A percentile compares a stretch with the other conserved stretches of the same genome.
Evolutionary conservation across 2,113 vertebrate genomes (phyloP).

Genomic region (Odontophorus gujanensis): DNA sequence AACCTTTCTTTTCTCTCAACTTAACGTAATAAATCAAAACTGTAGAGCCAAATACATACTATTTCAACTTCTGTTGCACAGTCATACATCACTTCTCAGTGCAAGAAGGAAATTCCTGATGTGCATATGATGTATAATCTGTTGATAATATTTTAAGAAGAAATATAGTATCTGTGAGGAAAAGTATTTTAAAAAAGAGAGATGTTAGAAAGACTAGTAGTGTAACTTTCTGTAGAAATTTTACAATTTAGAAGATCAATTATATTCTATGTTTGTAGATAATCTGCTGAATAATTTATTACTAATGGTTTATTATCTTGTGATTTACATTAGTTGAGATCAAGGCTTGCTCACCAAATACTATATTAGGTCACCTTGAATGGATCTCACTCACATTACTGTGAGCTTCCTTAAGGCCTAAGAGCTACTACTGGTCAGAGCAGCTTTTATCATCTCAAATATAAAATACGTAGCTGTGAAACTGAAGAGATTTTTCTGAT

Average conservation of each 20-base stretch:
- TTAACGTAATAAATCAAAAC: constrained; percentile 58
- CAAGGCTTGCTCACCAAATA: background rate
- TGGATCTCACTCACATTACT: background rate
- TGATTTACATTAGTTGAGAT: background rate
- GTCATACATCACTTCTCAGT: background rate
- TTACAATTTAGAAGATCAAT: background rate
- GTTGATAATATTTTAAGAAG: background rate
- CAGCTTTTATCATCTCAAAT: background rate
- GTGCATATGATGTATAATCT: background rate
- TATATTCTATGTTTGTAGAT: background rate
- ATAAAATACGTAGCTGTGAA: background rate
- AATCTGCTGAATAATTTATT: background rate
- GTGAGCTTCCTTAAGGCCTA: background rate
- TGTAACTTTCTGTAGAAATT: background rate
- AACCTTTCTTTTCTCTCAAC: constrained; percentile 39
- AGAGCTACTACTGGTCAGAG: background rate
- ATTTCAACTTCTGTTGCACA: background rate
- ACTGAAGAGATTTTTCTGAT: background rate
- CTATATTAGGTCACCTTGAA: background rate
- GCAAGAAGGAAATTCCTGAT: background rate
- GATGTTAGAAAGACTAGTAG: background rate
- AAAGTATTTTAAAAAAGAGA: background rate
- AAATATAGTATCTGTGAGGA: background rate
- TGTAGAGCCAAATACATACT: background rate
- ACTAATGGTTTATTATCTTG: background rate